Evolutionary conservation across 2,797 vertebrate species (phyloP).

Genomic region (Hephaestus fuliginosus): DNA sequence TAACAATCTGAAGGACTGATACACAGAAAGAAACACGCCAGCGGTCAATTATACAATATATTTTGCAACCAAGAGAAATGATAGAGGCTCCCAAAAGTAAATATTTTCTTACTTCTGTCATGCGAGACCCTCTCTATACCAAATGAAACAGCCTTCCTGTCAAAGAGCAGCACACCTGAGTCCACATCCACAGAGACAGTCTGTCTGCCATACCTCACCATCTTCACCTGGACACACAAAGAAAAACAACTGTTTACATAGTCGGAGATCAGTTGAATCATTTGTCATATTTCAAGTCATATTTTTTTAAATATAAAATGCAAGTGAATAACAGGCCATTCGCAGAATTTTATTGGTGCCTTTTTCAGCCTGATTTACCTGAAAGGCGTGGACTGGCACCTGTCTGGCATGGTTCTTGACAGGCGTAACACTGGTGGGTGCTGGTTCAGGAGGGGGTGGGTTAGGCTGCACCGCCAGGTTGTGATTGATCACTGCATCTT

Average conservation of each 20-base stretch:
- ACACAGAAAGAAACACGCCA: background rate
- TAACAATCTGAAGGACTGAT: slow-evolving; percentile 87
- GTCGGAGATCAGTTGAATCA: background rate
- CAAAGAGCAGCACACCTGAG: slow-evolving; percentile 84
- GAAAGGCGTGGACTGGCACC: slow-evolving; percentile 83
- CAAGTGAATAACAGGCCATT: background rate
- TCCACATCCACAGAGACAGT: slow-evolving; percentile 86
- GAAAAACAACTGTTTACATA: background rate
- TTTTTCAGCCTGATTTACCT: slow-evolving; percentile 71
- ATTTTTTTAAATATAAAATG: background rate
- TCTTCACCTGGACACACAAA: slow-evolving; percentile 82
- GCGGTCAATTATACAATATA: background rate
- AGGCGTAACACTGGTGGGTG: slow-evolving; percentile 38
- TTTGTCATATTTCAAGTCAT: background rate
- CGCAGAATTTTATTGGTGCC: background rate
- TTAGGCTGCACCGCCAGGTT: slow-evolving; percentile 84
- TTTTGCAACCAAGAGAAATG: background rate
- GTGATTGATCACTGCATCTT: slow-evolving; percentile 87
- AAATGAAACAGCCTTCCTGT: slow-evolving; percentile 81
- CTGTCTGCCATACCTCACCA: slow-evolving; percentile 85
- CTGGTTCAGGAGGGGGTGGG: slow-evolving; percentile 73
- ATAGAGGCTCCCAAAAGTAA: background rate
- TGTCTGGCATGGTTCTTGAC: slow-evolving; percentile 71
- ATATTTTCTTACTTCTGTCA: slow-evolving; percentile 83
- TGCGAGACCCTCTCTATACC: slow-evolving; percentile 83